These are phyloP conservation scores for Picus viridis DNA, from an alignment of 2,797 vertebrate genomes.

Conservation along the genomic window DNA sequence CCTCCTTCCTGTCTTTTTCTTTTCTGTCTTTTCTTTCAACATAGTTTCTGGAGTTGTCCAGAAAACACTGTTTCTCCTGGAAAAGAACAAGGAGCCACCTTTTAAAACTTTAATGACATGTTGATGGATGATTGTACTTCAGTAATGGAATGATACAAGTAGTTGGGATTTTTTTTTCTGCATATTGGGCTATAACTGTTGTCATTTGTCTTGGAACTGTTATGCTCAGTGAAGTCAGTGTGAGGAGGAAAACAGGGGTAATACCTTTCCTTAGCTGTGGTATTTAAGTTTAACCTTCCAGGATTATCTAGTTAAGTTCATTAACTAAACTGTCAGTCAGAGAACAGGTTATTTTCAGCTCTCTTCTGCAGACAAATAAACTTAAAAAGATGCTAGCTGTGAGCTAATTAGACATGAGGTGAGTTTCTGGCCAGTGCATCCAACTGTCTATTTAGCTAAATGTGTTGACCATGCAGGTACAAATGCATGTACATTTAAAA, in stretches of 20 bases:
- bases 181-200: background rate
- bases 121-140: slow-evolving; percentile 23
- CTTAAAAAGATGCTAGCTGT: background rate
- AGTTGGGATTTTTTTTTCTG: background rate
- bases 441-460: background rate
- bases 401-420: background rate
- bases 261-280: background rate
- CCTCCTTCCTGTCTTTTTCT: too few relatives aligned
- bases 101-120: background rate
- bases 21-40: too few relatives aligned
- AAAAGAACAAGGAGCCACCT: background rate
- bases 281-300: slow-evolving; percentile 15
- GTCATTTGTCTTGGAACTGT: background rate
- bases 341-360: background rate
- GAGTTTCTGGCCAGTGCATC: background rate
- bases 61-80: background rate
- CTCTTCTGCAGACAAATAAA: background rate
- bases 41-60: background rate
- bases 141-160: background rate
- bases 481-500: background rate
- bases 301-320: slow-evolving; percentile 34
- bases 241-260: background rate
- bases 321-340: slow-evolving; percentile 20
- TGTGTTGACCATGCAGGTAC: rapidly evolving
- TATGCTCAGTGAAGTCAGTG: background rate